Evolutionary conservation across 64 coral and sea anemone genomes (phyloP).

Genomic region (Stylophora pistillata): DNA sequence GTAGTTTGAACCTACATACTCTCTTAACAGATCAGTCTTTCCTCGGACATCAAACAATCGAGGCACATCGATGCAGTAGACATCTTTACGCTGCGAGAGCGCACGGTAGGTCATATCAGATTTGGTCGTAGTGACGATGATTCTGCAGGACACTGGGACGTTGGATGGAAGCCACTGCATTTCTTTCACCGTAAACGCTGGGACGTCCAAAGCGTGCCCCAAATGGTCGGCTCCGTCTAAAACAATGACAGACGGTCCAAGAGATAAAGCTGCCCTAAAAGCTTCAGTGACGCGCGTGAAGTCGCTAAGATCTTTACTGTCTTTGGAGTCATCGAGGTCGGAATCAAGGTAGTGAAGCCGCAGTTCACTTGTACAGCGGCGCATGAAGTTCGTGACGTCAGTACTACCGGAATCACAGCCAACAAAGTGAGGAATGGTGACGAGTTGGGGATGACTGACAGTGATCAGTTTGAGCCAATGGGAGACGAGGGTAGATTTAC

Average conservation of each 20-base stretch:
- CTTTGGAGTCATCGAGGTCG: constrained; percentile 47
- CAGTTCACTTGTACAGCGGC: constrained; percentile 88
- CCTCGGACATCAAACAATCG: constrained; percentile 56
- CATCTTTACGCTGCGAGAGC: constrained; percentile 67
- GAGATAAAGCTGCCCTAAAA: constrained; percentile 78
- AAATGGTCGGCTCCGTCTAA: constrained; percentile 80
- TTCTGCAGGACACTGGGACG: constrained; percentile 73
- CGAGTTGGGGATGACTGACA: constrained; percentile 57
- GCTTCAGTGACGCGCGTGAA: constrained; percentile 70
- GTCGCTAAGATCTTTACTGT: constrained; percentile 69
- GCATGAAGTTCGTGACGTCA: constrained; percentile 90
- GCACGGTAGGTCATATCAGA: constrained; percentile 78
- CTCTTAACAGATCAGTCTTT: constrained; percentile 72
- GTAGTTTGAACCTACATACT: constrained; percentile 68
- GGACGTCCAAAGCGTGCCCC: constrained; percentile 56
- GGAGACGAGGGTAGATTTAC: constrained; percentile 67
- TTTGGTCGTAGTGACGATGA: constrained; percentile 86
- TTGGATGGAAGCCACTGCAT: constrained; percentile 77
- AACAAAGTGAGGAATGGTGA: constrained; percentile 83
- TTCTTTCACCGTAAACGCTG: constrained; percentile 74
- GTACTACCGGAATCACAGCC: constrained; percentile 67
- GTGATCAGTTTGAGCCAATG: constrained; percentile 87
- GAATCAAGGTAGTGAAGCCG: constrained; percentile 80
- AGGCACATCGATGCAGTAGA: constrained; percentile 62
- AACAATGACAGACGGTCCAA: constrained; percentile 85